Evolutionary conservation across 2,888 invertebrate species (phyloP), one percentile per base, ranked within the genome.

Genomic region (Chelonus formosanus): DNA sequence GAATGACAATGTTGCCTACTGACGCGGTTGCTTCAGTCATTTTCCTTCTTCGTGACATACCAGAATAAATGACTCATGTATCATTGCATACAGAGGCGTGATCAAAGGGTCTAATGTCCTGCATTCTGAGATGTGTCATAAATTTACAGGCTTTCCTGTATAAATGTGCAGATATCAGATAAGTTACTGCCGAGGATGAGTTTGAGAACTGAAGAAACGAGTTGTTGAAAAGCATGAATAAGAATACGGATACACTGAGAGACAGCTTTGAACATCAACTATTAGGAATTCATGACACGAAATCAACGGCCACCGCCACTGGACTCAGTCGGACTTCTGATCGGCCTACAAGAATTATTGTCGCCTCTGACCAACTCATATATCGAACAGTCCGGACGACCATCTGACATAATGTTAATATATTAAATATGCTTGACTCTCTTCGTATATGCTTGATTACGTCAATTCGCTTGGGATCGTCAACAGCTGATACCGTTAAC

Each of bases 291-390:
- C 81, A 59, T 65, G 65, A 64, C 80, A 76, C 78, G 76, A 68
- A 52, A 55, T 52, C 40, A 66, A 68, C 76, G 74, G 75, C 74
- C 76, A 78, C 74, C 76, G 76, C 73, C 75, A 74, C 70, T 76
- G 74, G 75, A 80, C 80, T 80, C 77, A 72, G 74, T 75, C 75
- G 74, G 81, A 80, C 79, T 82, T 75, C 76, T 80, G 80, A 80
- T 81, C 75, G 74, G 72, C 69, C 72, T 56, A 67, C 67, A 75
- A 81, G 78, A 80, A 75, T 80, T 80, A 80, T 80, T 68, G 75
- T 76, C 72, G 74, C 64, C 54, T 59, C 56, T 60, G 67, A 70
- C 67, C 66, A 60, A 44, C 40, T 63, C 53, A 59, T 63, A 61
- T 48, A 55, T 54, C 53, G 47, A 61, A 40, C 63, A 58, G 56